phyloP scores from a whole-genome alignment of 1,140 invertebrate species.

The Cotesia glomerata region DNA sequence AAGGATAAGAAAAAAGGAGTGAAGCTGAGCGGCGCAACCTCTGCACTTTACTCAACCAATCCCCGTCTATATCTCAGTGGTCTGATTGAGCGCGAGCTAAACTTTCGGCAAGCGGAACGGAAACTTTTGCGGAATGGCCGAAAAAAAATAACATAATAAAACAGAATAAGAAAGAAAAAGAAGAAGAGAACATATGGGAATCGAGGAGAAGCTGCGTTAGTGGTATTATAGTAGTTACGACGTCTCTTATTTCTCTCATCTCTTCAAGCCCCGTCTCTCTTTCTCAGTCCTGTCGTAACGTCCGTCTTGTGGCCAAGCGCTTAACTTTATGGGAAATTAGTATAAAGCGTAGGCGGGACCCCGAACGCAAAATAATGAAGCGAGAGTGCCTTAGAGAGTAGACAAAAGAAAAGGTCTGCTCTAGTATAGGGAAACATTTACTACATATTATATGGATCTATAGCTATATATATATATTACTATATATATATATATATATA shows the following conservation, averaged over 20 bases:
- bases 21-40: slow-evolving; percentile 12
- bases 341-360: slow-evolving; percentile 15
- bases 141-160: neutral
- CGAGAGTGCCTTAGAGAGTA: neutral
- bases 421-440: too few relatives aligned
- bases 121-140: slow-evolving; percentile 23
- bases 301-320: neutral
- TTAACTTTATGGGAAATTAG: slow-evolving; percentile 19
- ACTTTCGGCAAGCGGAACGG: slow-evolving; percentile 32
- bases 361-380: slow-evolving; percentile 13
- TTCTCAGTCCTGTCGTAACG: neutral
- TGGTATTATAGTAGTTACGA: neutral
- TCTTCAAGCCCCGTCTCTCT: neutral
- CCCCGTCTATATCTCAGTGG: slow-evolving; percentile 12
- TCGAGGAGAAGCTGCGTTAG: slow-evolving; percentile 10
- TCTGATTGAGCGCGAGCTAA: slow-evolving; percentile 29
- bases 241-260: too few relatives aligned
- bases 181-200: neutral
- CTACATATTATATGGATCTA: neutral
- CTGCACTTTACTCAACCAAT: slow-evolving; percentile 1
- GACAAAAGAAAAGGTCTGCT: neutral
- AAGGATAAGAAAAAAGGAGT: neutral
- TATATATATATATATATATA: neutral
- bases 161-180: slow-evolving; percentile 6
- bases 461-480: neutral